Conservation (phyloP, 2,888 invertebrate species). For the Chelonus formosanus region DNA sequence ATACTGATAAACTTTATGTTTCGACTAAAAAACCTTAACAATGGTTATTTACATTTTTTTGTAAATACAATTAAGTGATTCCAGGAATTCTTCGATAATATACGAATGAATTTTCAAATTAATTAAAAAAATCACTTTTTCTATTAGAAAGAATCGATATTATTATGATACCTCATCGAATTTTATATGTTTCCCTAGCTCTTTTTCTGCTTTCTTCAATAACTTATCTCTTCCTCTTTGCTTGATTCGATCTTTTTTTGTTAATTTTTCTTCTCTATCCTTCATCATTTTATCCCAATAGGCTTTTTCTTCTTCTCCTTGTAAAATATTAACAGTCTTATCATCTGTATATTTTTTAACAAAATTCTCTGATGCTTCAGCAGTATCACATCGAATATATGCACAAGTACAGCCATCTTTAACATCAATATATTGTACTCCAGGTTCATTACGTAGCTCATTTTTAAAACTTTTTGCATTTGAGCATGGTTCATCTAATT, state of each 20-base stretch:
- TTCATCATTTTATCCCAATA: constrained; percentile 84
- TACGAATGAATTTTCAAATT: background rate
- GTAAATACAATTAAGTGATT: background rate
- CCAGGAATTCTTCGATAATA: no score
- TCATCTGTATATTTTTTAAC: constrained; percentile 55
- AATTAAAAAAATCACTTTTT: background rate
- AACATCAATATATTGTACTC: constrained; percentile 83
- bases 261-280: constrained; percentile 70
- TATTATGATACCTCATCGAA: constrained; percentile 69
- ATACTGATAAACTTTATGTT: no score
- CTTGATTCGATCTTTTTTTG: constrained; percentile 65
- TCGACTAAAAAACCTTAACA: no score
- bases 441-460: constrained; percentile 70
- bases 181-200: constrained; percentile 76
- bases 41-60: background rate
- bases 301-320: constrained; percentile 74
- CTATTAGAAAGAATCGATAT: no score
- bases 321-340: constrained; percentile 58
- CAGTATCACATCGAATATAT: constrained; percentile 72
- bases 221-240: constrained; percentile 71
- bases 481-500: constrained; percentile 73
- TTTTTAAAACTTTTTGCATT: constrained; percentile 77
- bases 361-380: constrained; percentile 66
- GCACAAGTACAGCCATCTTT: constrained; percentile 76
- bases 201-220: constrained; percentile 72